Evolutionary conservation across 2,113 vertebrate species (phyloP).

Genomic region (Epinephelus fuscoguttatus): DNA sequence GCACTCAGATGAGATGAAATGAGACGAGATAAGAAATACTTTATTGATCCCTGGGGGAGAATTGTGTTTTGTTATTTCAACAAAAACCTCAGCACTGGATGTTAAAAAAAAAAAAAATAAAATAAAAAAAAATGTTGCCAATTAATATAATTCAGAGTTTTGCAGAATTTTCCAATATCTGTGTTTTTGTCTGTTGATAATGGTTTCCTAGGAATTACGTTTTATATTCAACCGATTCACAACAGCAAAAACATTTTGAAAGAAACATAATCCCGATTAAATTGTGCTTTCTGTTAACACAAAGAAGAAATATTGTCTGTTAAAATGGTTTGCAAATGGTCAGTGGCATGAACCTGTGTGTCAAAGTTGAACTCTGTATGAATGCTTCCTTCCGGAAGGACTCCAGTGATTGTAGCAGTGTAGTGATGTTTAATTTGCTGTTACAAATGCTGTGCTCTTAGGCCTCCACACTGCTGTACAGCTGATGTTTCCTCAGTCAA

Average conservation of each 20-base stretch:
- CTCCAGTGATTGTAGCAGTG: neutral
- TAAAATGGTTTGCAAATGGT: neutral
- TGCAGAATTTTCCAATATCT: neutral
- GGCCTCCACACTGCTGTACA: neutral
- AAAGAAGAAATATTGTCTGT: neutral
- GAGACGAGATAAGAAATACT: too few species aligned
- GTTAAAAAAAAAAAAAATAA: too few species aligned
- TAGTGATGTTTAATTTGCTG: neutral
- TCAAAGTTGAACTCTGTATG: neutral
- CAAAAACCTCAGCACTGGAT: neutral
- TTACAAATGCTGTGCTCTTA: constrained; percentile 12
- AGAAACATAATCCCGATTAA: neutral
- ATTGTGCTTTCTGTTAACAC: neutral
- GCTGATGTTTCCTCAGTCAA: constrained; percentile 32
- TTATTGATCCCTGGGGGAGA: too few species aligned
- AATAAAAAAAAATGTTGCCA: neutral
- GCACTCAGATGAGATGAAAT: too few species aligned
- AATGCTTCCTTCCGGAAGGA: neutral
- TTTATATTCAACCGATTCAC: neutral
- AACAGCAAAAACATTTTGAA: neutral
- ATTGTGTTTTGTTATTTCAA: too few species aligned
- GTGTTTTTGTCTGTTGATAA: neutral
- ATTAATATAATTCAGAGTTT: neutral
- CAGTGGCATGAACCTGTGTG: neutral
- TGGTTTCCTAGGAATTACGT: neutral